Base-by-base conservation (phyloP, 2,888 invertebrate genomes). In the Drosophila anomelani region DNA sequence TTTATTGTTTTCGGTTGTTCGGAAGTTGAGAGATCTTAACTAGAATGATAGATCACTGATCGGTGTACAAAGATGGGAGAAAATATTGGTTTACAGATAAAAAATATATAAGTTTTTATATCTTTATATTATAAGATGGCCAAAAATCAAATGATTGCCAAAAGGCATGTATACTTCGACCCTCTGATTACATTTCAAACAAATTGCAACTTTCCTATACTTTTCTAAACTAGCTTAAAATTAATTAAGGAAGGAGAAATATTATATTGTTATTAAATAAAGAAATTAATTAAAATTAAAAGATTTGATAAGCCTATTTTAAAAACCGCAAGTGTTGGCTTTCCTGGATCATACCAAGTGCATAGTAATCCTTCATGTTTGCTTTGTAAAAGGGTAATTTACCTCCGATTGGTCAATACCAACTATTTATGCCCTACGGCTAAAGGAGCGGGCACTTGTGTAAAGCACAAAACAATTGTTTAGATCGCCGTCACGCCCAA, bases 1-100 rank as follows among this genome's bases (percentile, higher is more conserved):
- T 23, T 56, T 56, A 10, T 32, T 32, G 9, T 32, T 78, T 85
- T 67, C 38, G 60, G 73, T 43, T 71, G 56, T 84, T 75, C 75
- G 87, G 82, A 87, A 83, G 79, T 85, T 64, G 73, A 71, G 76
- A 79, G 85, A 75, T 81, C 77, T 74, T 43, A 56, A 68, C 81
- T 74, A 75, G 68, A 53, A 39, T 17, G 44, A 55, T 17, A 44
- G 47, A 47, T 43, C n/a, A 17, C n/a, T 43, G 55, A 46, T 59
- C 54, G 29, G 13, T 41, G 20, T 8, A 20, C 20, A 4, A 0
- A n/a, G 7, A 34, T 4, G 12, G 12, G 15, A 15, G 15, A 26
- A 46, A 15, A 15, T 17, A 41, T 10, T 17, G 38, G 13, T 13
- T 13, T 13, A 12, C 5, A 43, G 41, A 12, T 29, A 29, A 29